phyloP scores from a whole-genome alignment of 2,797 vertebrate genomes.

The Pseudochirops corinnae region DNA sequence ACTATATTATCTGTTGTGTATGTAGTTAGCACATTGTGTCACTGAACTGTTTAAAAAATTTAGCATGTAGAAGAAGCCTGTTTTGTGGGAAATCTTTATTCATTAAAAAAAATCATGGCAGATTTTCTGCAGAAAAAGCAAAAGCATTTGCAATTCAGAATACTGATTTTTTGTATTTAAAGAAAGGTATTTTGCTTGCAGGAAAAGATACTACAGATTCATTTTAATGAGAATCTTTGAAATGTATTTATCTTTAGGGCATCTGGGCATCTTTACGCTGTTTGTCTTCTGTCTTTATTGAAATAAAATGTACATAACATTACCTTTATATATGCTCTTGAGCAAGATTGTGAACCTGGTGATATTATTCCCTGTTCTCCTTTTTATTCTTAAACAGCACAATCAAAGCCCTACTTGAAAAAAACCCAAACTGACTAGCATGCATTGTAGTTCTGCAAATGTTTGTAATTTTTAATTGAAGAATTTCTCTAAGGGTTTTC shows the following conservation, averaged over 20 bases:
- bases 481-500: constrained; percentile 66
- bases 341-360: constrained; percentile 82
- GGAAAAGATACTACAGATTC: constrained; percentile 91
- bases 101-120: constrained; percentile 93
- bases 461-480: constrained; percentile 48
- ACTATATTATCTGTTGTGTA: constrained; percentile 93
- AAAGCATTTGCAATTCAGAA: constrained; percentile 89
- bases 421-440: constrained; percentile 60
- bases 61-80: constrained; percentile 97
- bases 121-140: constrained; percentile 92
- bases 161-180: constrained; percentile 89
- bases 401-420: constrained; percentile 45
- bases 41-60: constrained; percentile 93
- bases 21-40: constrained; percentile 95
- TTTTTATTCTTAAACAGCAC: constrained; percentile 71
- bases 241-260: constrained; percentile 96
- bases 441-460: constrained; percentile 60
- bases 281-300: constrained; percentile 91
- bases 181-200: constrained; percentile 93
- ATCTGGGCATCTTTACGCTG: constrained; percentile 92
- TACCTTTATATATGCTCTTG: constrained; percentile 87
- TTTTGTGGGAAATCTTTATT: constrained; percentile 93
- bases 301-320: constrained; percentile 91
- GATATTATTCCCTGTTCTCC: constrained; percentile 65
- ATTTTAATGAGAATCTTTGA: constrained; percentile 92